These are phyloP conservation scores for Pangasianodon gigas DNA, from an alignment of 2,113 vertebrate species.

Conservation along the genomic window DNA sequence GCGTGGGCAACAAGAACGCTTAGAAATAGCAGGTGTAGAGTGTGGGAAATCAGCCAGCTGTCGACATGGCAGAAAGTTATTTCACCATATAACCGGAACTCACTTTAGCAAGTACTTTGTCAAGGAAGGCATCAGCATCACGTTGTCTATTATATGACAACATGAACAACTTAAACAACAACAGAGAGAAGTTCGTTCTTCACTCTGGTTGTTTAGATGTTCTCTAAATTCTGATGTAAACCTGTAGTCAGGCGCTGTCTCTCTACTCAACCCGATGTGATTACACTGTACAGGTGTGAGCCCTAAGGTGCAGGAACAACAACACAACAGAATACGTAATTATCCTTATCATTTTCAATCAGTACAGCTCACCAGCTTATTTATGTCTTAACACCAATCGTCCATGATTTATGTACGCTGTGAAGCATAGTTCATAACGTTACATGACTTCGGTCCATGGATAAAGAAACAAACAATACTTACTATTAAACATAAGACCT, in stretches of 20 bases:
- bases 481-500: no score
- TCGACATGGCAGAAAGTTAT: not conserved
- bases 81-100: not conserved
- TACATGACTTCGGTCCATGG: not conserved
- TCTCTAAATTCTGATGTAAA: not conserved
- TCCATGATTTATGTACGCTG: not conserved
- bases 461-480: not conserved
- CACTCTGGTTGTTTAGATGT: not conserved
- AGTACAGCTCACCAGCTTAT: not conserved
- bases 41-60: not conserved
- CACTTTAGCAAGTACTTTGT: not conserved
- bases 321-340: not conserved
- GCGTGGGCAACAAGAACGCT: not conserved
- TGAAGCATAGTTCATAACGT: not conserved
- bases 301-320: not conserved
- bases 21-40: not conserved
- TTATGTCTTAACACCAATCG: not conserved
- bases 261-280: not conserved
- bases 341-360: not conserved
- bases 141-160: no score
- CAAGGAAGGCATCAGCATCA: not conserved
- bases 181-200: not conserved
- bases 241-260: not conserved
- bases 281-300: not conserved
- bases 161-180: not conserved